phyloP scores from a whole-genome alignment of 2,888 invertebrate genomes.

The Tetranychus truncatus region DNA sequence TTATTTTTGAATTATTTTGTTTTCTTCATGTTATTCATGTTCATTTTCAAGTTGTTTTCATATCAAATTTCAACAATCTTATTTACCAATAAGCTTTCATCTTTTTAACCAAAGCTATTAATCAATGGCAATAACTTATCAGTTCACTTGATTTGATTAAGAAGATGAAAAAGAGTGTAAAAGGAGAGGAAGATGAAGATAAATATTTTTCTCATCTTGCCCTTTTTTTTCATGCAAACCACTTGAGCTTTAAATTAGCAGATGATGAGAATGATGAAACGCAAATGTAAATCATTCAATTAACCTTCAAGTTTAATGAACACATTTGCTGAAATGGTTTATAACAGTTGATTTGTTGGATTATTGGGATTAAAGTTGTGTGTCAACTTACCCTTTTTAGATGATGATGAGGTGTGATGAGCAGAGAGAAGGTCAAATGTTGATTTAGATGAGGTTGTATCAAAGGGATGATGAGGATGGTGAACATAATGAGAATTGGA shows the following conservation, averaged over 20 bases:
- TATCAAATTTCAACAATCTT: conserved; percentile 1
- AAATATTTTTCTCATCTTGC: neutral
- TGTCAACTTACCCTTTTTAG: too few relatives aligned
- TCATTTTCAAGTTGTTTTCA: neutral
- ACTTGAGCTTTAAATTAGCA: neutral
- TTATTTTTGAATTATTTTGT: neutral
- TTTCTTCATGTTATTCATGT: neutral
- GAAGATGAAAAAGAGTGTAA: neutral
- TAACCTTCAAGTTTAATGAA: too few relatives aligned
- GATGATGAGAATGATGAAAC: neutral
- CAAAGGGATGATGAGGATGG: neutral
- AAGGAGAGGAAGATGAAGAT: neutral
- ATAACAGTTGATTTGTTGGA: too few relatives aligned
- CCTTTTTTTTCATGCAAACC: neutral
- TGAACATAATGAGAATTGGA: neutral
- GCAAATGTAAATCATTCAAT: too few relatives aligned
- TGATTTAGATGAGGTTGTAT: neutral
- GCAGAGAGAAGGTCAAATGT: too few relatives aligned
- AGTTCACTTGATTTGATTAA: neutral
- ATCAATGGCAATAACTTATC: neutral
- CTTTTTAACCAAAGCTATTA: neutral
- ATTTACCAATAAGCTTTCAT: neutral
- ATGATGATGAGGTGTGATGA: too few relatives aligned
- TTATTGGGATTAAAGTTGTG: too few relatives aligned
- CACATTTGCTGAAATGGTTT: too few relatives aligned